These are phyloP conservation scores for Platygyra sinensis DNA, from an alignment of 64 coral and sea anemone species.

Conservation along the genomic window DNA sequence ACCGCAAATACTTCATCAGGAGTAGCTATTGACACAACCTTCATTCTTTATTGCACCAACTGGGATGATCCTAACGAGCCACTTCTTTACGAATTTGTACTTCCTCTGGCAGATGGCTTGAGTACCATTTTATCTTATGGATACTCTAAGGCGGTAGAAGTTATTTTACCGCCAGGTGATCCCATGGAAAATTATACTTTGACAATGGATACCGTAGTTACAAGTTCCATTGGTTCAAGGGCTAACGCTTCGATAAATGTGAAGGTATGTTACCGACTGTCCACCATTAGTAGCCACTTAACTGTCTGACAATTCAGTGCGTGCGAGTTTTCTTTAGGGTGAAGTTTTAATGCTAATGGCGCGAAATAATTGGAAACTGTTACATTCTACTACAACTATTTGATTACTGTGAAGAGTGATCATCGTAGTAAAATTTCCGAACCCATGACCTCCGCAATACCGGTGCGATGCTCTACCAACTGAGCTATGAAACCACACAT, in stretches of 20 bases:
- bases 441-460: no score
- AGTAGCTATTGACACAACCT: slow-evolving; percentile 36
- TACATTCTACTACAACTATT: not conserved
- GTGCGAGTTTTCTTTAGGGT: no score
- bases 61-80: slow-evolving; percentile 38
- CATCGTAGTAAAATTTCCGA: no score
- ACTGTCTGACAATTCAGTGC: no score
- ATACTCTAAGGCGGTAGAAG: not conserved
- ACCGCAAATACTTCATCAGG: slow-evolving; percentile 31
- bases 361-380: not conserved
- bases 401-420: no score
- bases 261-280: not conserved
- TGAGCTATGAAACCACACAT: no score
- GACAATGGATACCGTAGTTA: slow-evolving; percentile 19
- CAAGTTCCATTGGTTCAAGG: slow-evolving; percentile 16
- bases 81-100: slow-evolving; percentile 64
- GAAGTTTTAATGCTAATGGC: no score
- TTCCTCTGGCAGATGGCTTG: slow-evolving; percentile 38
- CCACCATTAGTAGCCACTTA: no score
- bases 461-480: no score
- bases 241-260: not conserved
- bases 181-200: not conserved
- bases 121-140: slow-evolving; percentile 63
- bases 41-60: slow-evolving; percentile 33
- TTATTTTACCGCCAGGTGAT: slow-evolving; percentile 64